phyloP scores from a whole-genome alignment of 2,113 vertebrate genomes.

The Epinephelus fuscoguttatus region DNA sequence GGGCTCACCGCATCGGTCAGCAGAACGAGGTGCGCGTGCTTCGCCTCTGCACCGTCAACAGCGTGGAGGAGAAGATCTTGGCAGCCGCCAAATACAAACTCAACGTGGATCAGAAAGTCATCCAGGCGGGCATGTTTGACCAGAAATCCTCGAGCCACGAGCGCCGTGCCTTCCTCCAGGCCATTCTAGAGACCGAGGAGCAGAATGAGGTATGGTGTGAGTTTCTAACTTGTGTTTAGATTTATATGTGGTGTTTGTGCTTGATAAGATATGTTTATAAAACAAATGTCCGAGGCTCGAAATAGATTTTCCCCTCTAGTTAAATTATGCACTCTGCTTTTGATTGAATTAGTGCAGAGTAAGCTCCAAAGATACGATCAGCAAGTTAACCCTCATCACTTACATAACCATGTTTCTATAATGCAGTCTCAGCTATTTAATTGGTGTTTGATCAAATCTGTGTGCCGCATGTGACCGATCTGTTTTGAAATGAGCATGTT shows the following conservation, averaged over 20 bases:
- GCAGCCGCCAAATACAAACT: constrained; percentile 98
- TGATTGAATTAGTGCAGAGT: constrained; percentile 20
- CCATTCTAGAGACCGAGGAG: constrained; percentile 97
- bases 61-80: constrained; percentile 97
- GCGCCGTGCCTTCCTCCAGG: constrained; percentile 94
- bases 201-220: constrained; percentile 91
- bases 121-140: constrained; percentile 99
- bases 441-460: neutral
- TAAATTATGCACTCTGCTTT: constrained; percentile 8
- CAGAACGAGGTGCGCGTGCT: constrained; percentile 97
- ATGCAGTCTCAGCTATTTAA: neutral
- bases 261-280: neutral
- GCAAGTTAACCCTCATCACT: neutral
- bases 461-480: neutral
- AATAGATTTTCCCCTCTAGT: neutral
- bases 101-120: constrained; percentile 98
- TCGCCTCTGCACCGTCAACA: constrained; percentile 96
- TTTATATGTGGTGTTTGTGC: too few species aligned
- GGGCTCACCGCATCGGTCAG: constrained; percentile 97
- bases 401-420: neutral
- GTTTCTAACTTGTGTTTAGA: neutral
- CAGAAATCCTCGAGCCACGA: constrained; percentile 98
- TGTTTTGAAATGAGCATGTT: neutral
- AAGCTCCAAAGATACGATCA: constrained; percentile 10
- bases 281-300: neutral